Conservation (phyloP, 2,113 vertebrate species). For the Microcebus griseorufus region DNA sequence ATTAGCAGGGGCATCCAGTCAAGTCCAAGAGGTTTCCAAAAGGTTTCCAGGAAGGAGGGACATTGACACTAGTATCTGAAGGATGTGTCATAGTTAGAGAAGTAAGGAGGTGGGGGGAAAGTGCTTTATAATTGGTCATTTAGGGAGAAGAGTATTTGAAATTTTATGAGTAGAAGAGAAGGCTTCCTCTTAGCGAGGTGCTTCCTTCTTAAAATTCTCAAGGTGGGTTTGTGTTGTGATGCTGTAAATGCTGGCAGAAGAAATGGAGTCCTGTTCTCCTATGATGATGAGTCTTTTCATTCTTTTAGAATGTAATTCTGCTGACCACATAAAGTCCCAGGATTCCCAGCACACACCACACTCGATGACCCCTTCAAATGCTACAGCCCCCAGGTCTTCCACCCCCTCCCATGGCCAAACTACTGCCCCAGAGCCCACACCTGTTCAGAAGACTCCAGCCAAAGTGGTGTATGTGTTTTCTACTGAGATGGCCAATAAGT, state of each 20-base stretch:
- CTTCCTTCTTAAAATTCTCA: conserved; percentile 41
- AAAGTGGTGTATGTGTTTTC: conserved; percentile 99
- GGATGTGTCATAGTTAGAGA: not conserved
- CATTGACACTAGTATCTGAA: not conserved
- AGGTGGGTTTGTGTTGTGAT: conserved; percentile 49
- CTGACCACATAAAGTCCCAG: conserved; percentile 93
- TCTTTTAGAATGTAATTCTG: conserved; percentile 94
- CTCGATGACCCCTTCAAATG: conserved; percentile 91
- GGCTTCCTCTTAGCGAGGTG: not conserved
- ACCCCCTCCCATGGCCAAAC: conserved; percentile 95
- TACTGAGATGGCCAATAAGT: conserved; percentile 99
- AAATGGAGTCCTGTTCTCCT: not conserved
- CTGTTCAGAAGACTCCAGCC: conserved; percentile 93
- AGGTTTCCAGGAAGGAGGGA: not conserved
- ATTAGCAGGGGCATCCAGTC: not conserved
- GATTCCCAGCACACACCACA: conserved; percentile 90
- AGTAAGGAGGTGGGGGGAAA: not conserved
- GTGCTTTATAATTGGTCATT: not conserved
- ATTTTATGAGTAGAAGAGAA: not conserved
- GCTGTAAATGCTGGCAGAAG: conserved; percentile 45
- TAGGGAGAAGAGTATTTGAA: not conserved
- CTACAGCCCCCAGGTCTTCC: conserved; percentile 89
- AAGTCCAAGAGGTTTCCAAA: not conserved
- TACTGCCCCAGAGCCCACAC: conserved; percentile 89
- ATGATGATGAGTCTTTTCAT: conserved; percentile 30